Evolutionary conservation across 2,113 vertebrate genomes (phyloP).

Genomic region (Phalacrocorax aristotelis): DNA sequence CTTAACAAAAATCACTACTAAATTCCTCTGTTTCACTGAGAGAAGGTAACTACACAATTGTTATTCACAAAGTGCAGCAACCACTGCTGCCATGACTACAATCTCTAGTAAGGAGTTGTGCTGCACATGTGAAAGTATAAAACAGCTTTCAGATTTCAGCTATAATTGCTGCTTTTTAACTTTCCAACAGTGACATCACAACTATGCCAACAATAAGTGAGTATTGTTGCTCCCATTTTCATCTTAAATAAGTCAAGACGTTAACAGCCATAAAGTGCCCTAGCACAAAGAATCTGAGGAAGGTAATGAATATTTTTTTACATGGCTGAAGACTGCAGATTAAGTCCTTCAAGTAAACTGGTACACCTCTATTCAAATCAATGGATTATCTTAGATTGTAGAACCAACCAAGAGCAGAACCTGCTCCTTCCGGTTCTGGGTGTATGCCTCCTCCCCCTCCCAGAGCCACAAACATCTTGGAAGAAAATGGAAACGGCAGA

Average conservation of each 20-base stretch:
- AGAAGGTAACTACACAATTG: not conserved
- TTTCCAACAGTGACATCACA: not conserved
- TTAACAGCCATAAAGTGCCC: not conserved
- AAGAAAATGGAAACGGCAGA: not conserved
- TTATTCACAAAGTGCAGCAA: not conserved
- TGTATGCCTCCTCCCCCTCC: not conserved
- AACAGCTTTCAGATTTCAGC: constrained; percentile 5
- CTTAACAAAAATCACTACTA: not conserved
- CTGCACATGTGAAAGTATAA: not conserved
- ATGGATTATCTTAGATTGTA: not conserved
- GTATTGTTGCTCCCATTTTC: not conserved
- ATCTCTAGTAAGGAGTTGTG: not conserved
- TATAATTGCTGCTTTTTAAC: constrained; percentile 27
- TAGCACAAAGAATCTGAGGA: not conserved
- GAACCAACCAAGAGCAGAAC: not conserved
- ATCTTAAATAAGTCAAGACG: not conserved
- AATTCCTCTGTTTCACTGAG: not conserved
- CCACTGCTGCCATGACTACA: constrained; percentile 57
- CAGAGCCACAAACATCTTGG: not conserved
- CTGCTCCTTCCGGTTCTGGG: not conserved
- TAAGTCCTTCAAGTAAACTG: not conserved
- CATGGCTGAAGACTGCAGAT: not conserved
- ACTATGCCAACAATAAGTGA: not conserved
- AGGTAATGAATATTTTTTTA: not conserved
- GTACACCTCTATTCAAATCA: not conserved